Evolutionary conservation across 2,888 invertebrate species (phyloP).

Genomic region (Emmelina monodactyla): DNA sequence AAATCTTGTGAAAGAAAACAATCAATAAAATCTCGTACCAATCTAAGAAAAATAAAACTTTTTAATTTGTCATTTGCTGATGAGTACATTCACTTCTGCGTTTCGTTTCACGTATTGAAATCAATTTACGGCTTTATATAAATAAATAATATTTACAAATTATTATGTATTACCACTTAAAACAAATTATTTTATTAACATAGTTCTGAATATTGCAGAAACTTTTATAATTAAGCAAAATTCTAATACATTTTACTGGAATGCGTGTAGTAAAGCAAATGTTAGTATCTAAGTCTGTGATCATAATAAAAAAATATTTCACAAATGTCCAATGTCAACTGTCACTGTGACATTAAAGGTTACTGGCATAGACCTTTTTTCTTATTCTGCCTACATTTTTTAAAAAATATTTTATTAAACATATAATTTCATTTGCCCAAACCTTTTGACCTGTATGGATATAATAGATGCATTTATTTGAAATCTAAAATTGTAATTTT

Average conservation of each 20-base stretch:
- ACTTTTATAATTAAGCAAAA: background rate
- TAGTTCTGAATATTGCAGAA: too few species aligned
- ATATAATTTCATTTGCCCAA: too few species aligned
- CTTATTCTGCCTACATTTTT: too few species aligned
- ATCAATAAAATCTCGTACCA: slow-evolving; percentile 69
- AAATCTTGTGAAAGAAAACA: slow-evolving; percentile 68
- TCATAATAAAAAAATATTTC: background rate
- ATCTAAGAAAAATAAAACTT: slow-evolving; percentile 67
- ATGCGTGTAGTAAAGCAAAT: background rate
- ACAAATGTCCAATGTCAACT: too few species aligned
- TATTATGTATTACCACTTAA: too few species aligned
- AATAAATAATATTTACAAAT: background rate
- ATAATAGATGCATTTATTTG: too few species aligned
- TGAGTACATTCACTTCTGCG: slow-evolving; percentile 64
- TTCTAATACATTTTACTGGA: background rate
- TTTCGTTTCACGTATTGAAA: slow-evolving; percentile 34
- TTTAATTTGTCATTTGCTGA: slow-evolving; percentile 65
- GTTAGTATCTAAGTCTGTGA: background rate
- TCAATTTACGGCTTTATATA: background rate
- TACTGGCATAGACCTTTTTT: too few species aligned
- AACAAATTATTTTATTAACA: too few species aligned
- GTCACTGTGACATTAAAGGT: too few species aligned
- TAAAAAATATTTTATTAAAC: too few species aligned
- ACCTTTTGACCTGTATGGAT: too few species aligned
- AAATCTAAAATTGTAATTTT: too few species aligned